phyloP scores from a whole-genome alignment of 2,888 invertebrate genomes.

The Platycheirus albimanus region DNA sequence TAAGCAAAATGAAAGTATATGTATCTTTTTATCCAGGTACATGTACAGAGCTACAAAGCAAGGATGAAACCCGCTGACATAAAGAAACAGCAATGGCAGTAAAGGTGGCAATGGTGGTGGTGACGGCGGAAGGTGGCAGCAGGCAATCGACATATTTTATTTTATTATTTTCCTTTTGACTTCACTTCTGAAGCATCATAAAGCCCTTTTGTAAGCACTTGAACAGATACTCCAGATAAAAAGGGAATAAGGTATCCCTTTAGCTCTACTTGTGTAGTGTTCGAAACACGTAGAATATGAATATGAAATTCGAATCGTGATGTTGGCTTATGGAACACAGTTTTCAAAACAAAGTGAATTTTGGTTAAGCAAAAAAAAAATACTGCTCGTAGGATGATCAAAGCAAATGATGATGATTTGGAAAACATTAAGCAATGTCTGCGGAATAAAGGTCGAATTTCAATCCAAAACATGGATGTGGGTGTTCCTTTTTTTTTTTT shows the following conservation, averaged over 20 bases:
- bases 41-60: background rate
- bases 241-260: slow-evolving; percentile 9
- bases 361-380: background rate
- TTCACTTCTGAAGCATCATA: slow-evolving; percentile 33
- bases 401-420: slow-evolving; percentile 22
- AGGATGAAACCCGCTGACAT: background rate
- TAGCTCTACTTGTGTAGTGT: background rate
- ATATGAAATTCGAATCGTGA: slow-evolving; percentile 48
- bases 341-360: slow-evolving; percentile 18
- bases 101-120: too few relatives aligned
- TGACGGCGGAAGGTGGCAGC: background rate
- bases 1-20: slow-evolving; percentile 3
- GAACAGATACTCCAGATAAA: slow-evolving; percentile 22
- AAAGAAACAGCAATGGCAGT: too few relatives aligned
- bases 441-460: slow-evolving; percentile 5
- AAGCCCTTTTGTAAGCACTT: slow-evolving; percentile 35
- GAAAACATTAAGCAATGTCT: slow-evolving; percentile 17
- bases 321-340: too few relatives aligned
- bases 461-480: slow-evolving; percentile 14
- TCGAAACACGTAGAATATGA: slow-evolving; percentile 36
- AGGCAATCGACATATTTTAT: slow-evolving; percentile 43
- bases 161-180: slow-evolving; percentile 31
- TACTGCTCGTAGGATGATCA: slow-evolving; percentile 39
- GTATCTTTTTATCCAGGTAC: background rate
- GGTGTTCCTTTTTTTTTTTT: background rate